Evolutionary conservation across 2,888 invertebrate species (phyloP).

Genomic region (Patella ulyssiponensis): DNA sequence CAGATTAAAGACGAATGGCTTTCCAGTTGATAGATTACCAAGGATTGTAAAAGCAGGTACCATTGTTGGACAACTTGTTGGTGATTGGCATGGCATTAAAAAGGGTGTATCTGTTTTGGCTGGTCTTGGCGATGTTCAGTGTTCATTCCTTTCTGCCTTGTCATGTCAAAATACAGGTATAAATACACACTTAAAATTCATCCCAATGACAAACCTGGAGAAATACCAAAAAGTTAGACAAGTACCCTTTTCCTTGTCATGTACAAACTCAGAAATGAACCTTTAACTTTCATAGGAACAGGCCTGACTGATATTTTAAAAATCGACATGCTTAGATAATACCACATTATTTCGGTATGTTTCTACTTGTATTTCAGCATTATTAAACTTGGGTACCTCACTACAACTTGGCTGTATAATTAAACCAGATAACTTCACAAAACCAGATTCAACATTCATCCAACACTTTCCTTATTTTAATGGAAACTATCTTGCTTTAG

Average conservation of each 20-base stretch:
- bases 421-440: conserved; percentile 36
- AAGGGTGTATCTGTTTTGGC: conserved; percentile 82
- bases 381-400: conserved; percentile 89
- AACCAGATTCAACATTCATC: conserved; percentile 73
- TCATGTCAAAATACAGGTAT: conserved; percentile 75
- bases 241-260: conserved; percentile 11
- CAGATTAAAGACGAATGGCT: conserved; percentile 77
- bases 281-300: conserved; percentile 19
- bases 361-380: conserved; percentile 72
- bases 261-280: conserved; percentile 14
- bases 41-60: conserved; percentile 77
- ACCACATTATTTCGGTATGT: background rate
- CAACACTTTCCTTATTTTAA: conserved; percentile 80
- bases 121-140: conserved; percentile 87
- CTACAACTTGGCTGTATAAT: conserved; percentile 82
- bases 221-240: too few species aligned
- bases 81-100: conserved; percentile 84
- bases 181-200: background rate
- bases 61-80: conserved; percentile 79
- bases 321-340: background rate
- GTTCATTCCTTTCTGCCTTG: conserved; percentile 85
- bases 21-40: conserved; percentile 82
- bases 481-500: conserved; percentile 81
- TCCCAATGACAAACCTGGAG: too few species aligned
- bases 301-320: background rate